phyloP scores from a whole-genome alignment of 2,888 invertebrate genomes.

The Hyles lineata region DNA sequence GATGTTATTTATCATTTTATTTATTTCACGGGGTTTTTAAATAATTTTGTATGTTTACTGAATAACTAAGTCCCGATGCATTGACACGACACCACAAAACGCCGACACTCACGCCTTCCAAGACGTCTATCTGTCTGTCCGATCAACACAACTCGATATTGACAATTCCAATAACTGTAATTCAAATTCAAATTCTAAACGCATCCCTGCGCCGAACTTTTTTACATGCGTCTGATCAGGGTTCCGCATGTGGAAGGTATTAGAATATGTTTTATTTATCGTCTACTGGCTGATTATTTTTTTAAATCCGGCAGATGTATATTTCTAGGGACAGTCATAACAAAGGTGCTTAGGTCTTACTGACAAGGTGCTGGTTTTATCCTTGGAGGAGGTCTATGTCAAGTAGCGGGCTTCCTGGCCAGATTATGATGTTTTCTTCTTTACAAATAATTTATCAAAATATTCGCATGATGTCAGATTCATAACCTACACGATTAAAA shows the following conservation, averaged over 20 bases:
- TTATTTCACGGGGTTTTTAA: background rate
- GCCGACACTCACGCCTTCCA: slow-evolving; percentile 18
- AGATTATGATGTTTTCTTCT: no score
- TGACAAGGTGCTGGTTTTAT: no score
- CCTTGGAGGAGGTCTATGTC: no score
- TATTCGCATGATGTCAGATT: no score
- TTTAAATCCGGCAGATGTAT: background rate
- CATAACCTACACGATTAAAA: no score
- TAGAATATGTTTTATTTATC: background rate
- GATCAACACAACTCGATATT: slow-evolving; percentile 24
- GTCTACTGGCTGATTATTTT: background rate
- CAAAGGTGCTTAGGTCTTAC: no score
- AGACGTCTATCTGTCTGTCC: slow-evolving; percentile 16
- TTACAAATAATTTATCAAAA: no score
- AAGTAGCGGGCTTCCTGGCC: no score
- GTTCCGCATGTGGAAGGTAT: background rate
- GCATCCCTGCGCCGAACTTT: background rate
- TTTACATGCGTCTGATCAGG: background rate
- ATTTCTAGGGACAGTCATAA: no score
- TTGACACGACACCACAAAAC: background rate
- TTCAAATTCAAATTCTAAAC: slow-evolving; percentile 24
- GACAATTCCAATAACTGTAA: slow-evolving; percentile 24
- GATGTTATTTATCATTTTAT: no score
- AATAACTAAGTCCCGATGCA: background rate
- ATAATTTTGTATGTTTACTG: background rate